A percentile compares a stretch with the other conserved stretches of the same genome.
Evolutionary conservation across 2,113 vertebrate genomes (phyloP).

Genomic region (Hippocampus barbouri): DNA sequence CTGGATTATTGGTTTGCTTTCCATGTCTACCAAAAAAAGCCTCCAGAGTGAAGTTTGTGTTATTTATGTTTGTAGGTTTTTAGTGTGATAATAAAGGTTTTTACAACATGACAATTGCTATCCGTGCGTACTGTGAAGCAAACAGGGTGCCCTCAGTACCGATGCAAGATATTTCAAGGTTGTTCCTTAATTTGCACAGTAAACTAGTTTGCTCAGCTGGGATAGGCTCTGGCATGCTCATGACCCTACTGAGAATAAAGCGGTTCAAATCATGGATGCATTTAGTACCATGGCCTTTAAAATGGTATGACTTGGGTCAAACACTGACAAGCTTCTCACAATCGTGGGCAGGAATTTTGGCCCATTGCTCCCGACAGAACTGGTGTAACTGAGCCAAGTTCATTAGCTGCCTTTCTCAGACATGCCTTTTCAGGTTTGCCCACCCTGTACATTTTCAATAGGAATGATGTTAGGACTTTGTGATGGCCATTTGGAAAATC

Average conservation of each 20-base stretch:
- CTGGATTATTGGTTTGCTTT: neutral
- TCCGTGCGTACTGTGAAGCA: conserved; percentile 5
- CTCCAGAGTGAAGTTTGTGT: neutral
- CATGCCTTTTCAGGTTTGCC: neutral
- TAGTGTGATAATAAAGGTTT: conserved; percentile 42
- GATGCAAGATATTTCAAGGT: neutral
- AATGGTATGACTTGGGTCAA: neutral
- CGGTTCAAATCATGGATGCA: too few relatives aligned
- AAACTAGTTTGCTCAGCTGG: too few relatives aligned
- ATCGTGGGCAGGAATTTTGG: neutral
- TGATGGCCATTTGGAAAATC: neutral
- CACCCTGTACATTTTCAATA: neutral
- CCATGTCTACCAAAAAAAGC: conserved; percentile 18
- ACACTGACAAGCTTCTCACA: neutral
- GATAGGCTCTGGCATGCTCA: too few relatives aligned
- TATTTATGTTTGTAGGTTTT: conserved; percentile 27
- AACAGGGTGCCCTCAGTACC: neutral
- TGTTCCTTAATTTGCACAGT: neutral
- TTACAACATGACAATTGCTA: neutral
- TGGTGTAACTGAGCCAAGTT: neutral
- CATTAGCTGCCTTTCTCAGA: neutral
- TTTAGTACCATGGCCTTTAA: too few relatives aligned
- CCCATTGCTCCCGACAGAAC: neutral
- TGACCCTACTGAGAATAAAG: too few relatives aligned
- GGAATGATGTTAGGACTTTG: neutral